phyloP scores from a whole-genome alignment of 2,113 vertebrate genomes.

The Paraplagusia blochii region DNA sequence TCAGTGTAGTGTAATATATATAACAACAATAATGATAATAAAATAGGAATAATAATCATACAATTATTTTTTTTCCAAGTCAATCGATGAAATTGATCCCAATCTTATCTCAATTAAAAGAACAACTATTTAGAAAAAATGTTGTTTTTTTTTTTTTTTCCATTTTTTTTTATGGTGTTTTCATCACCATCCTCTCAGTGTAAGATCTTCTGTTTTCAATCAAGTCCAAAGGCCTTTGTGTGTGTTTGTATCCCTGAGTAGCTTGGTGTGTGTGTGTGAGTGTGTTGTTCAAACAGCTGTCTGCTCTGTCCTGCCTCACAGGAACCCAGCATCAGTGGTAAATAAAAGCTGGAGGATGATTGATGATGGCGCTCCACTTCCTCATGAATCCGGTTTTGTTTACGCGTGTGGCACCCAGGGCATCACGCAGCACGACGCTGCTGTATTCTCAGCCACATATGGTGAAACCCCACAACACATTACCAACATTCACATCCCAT shows the following conservation, averaged over 20 bases:
- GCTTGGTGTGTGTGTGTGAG: conserved; percentile 13
- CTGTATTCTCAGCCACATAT: conserved; percentile 42
- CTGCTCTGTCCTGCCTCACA: conserved; percentile 45
- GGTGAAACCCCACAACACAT: conserved; percentile 41
- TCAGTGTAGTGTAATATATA: too few relatives aligned
- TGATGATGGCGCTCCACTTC: conserved; percentile 53
- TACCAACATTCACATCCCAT: conserved; percentile 36
- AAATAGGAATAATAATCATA: too few relatives aligned
- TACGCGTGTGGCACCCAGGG: conserved; percentile 43
- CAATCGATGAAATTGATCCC: too few relatives aligned
- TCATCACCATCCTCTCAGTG: too few relatives aligned
- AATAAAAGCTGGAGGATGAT: conserved; percentile 57
- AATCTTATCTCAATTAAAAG: too few relatives aligned
- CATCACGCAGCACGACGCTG: conserved; percentile 1
- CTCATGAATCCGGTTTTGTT: conserved; percentile 50
- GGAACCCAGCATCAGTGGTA: conserved; percentile 26
- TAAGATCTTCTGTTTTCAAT: too few relatives aligned
- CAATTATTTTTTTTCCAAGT: too few relatives aligned
- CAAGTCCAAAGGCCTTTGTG: too few relatives aligned
- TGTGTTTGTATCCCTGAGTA: conserved; percentile 6
- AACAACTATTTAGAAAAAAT: too few relatives aligned
- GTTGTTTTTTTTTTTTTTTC: too few relatives aligned
- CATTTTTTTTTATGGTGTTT: too few relatives aligned
- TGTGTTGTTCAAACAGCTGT: conserved; percentile 47
- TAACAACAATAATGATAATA: too few relatives aligned